Evolutionary conservation across 2,888 invertebrate genomes (phyloP).

Genomic region (Aphodius sticticus): DNA sequence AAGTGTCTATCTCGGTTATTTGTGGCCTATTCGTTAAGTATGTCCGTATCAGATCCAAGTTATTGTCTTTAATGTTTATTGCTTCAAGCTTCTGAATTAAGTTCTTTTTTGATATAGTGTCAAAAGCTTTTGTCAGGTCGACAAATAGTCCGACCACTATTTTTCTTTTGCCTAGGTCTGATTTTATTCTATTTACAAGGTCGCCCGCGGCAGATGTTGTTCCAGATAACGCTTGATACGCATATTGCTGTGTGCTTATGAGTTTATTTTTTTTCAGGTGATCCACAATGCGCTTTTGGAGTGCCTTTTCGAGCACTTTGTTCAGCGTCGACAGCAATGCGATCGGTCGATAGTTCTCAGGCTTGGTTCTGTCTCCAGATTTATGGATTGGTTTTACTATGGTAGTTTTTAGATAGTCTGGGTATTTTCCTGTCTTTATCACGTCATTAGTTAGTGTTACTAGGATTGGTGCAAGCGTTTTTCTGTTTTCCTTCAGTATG

Average conservation of each 20-base stretch:
- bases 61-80: background rate
- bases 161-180: background rate
- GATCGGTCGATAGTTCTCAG: conserved; percentile 18
- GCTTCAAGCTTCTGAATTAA: background rate
- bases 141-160: conserved; percentile 11
- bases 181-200: conserved; percentile 16
- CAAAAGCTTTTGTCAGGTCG: conserved; percentile 13
- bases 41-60: background rate
- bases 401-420: conserved; percentile 6
- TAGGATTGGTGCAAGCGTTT: background rate
- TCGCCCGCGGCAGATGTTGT: conserved; percentile 15
- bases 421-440: background rate
- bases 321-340: conserved; percentile 5
- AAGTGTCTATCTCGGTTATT: background rate
- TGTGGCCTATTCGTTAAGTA: conserved; percentile 12
- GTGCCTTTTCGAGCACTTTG: conserved; percentile 39
- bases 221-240: conserved; percentile 16
- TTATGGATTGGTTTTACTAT: conserved; percentile 21
- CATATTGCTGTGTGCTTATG: background rate
- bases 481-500: conserved; percentile 4
- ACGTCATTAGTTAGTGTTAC: background rate
- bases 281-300: background rate
- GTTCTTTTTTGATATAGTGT: background rate
- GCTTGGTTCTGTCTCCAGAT: conserved; percentile 20
- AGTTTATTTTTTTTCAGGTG: background rate